Evolutionary conservation across 2,113 vertebrate genomes (phyloP).

Genomic region (Epinephelus cyanopodus): DNA sequence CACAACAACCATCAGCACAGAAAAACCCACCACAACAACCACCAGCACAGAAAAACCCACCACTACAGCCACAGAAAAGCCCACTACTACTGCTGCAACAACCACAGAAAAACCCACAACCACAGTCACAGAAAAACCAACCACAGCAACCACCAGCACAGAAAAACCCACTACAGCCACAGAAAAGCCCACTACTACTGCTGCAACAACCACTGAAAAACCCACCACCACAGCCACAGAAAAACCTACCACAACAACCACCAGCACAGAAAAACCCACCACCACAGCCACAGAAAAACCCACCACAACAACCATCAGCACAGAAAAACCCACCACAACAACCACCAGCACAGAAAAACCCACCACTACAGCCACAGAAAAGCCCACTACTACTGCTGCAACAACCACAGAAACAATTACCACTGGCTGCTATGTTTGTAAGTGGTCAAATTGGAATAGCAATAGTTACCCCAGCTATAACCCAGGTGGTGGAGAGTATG

Average conservation of each 20-base stretch:
- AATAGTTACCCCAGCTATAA: background rate
- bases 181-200: background rate
- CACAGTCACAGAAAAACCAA: background rate
- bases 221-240: background rate
- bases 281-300: no score
- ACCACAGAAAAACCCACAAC: background rate
- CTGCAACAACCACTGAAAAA: background rate
- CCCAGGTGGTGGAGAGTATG: slow-evolving; percentile 33
- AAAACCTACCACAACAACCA: background rate
- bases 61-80: no score
- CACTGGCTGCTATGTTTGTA: slow-evolving; percentile 23
- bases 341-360: no score
- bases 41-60: no score
- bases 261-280: no score
- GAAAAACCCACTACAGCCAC: background rate
- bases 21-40: no score
- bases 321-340: no score
- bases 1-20: no score
- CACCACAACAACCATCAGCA: no score
- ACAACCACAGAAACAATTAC: background rate
- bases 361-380: no score
- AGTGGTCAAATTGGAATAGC: slow-evolving; percentile 52
- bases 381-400: background rate
- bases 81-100: background rate
- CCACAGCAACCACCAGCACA: no score